phyloP scores from a whole-genome alignment of 2,797 vertebrate genomes.

The Margarornis squamiger region DNA sequence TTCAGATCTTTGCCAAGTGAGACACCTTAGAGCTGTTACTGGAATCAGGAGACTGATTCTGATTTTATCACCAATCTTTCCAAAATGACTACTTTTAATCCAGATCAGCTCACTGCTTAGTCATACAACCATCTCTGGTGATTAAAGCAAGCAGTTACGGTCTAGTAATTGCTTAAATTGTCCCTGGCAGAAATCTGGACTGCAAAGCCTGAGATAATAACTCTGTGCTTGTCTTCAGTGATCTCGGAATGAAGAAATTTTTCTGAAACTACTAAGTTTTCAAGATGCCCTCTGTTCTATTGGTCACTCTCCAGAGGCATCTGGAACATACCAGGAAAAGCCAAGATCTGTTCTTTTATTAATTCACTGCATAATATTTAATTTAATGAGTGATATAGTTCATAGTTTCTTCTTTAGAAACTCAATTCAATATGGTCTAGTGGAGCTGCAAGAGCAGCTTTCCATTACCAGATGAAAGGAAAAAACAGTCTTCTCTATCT shows the following conservation, averaged over 20 bases:
- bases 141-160: not conserved
- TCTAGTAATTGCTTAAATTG: not conserved
- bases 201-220: not conserved
- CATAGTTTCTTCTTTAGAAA: not conserved
- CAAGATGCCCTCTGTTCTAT: not conserved
- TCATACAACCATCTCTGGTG: not conserved
- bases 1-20: not conserved
- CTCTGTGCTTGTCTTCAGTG: not conserved
- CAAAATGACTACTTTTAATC: not conserved
- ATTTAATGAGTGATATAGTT: not conserved
- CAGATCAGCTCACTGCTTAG: not conserved
- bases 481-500: not conserved
- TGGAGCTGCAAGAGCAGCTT: not conserved
- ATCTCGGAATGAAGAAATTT: not conserved
- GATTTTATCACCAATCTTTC: not conserved
- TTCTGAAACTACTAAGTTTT: not conserved
- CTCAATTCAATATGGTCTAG: not conserved
- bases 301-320: not conserved
- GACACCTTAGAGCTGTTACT: not conserved
- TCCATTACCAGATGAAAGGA: not conserved
- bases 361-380: not conserved
- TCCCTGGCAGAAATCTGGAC: not conserved
- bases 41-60: not conserved
- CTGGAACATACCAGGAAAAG: not conserved
- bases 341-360: not conserved